phyloP scores from a whole-genome alignment of 2,888 invertebrate species.

The Busseola fusca region DNA sequence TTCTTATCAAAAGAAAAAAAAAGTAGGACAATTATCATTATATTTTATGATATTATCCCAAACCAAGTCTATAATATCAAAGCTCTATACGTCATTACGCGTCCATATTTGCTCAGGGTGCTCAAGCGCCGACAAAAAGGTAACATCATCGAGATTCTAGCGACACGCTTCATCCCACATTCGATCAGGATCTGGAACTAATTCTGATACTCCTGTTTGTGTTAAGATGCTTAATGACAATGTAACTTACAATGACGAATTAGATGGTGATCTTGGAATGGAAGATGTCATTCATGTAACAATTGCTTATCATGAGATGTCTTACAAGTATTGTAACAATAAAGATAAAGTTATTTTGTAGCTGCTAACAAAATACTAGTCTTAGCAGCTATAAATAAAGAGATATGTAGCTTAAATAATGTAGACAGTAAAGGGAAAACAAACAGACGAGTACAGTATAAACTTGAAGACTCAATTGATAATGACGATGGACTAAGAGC shows the following conservation, averaged over 20 bases:
- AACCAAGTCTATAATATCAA: slow-evolving; percentile 57
- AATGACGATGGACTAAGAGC: background rate
- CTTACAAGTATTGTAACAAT: background rate
- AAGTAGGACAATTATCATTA: background rate
- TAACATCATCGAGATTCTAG: slow-evolving; percentile 43
- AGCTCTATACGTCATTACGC: slow-evolving; percentile 72
- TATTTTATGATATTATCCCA: background rate
- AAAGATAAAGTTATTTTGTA: background rate
- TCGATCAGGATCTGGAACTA: slow-evolving; percentile 61
- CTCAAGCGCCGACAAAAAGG: slow-evolving; percentile 57
- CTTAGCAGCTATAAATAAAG: background rate
- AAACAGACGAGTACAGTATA: no score
- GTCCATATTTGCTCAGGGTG: slow-evolving; percentile 75
- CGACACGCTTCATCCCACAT: slow-evolving; percentile 57
- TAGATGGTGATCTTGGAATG: slow-evolving; percentile 17
- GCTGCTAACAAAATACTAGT: background rate
- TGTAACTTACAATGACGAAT: slow-evolving; percentile 40
- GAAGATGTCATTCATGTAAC: slow-evolving; percentile 19
- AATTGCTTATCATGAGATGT: background rate
- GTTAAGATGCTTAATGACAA: slow-evolving; percentile 47
- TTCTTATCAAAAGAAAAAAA: no score
- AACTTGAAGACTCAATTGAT: background rate
- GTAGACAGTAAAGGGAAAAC: background rate
- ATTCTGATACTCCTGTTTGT: slow-evolving; percentile 46
- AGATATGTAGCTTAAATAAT: background rate